A percentile compares a stretch with the other conserved stretches of the same genome.
Evolutionary conservation across 2,888 invertebrate genomes (phyloP).

Genomic region (Brachyptera putata): DNA sequence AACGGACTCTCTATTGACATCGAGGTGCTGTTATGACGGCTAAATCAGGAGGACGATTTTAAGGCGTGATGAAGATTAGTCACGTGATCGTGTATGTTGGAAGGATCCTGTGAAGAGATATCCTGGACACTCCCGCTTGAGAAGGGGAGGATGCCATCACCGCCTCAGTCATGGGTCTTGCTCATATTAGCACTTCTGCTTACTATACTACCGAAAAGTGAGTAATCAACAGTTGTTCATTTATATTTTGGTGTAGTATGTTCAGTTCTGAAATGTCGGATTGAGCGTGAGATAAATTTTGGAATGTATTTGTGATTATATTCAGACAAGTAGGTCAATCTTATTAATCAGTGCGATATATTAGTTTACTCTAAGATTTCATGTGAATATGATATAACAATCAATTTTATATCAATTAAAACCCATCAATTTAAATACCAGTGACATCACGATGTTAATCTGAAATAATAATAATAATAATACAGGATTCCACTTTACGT

Average conservation of each 20-base stretch:
- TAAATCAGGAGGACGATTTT: conserved; percentile 23
- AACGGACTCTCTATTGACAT: background rate
- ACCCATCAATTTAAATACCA: too few relatives aligned
- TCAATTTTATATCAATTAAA: too few relatives aligned
- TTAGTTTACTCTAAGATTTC: too few relatives aligned
- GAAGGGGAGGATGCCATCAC: conserved; percentile 25
- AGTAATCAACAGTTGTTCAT: background rate
- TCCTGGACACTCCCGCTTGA: background rate
- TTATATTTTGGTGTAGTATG: background rate
- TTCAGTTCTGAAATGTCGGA: background rate
- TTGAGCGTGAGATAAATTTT: too few relatives aligned
- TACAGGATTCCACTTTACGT: too few relatives aligned
- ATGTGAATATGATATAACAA: too few relatives aligned
- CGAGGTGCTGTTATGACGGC: conserved; percentile 24
- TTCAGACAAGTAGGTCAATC: too few relatives aligned
- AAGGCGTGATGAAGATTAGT: conserved; percentile 16
- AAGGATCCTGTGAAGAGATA: background rate
- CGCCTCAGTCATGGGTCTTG: conserved; percentile 16
- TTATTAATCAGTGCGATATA: too few relatives aligned
- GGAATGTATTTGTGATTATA: too few relatives aligned
- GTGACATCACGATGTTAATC: too few relatives aligned
- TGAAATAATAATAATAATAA: too few relatives aligned
- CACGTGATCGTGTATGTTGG: too few relatives aligned
- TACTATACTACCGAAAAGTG: conserved; percentile 23
- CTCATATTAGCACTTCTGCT: conserved; percentile 21